Evolutionary conservation across 2,888 invertebrate species (phyloP).

Genomic region (Synergus laeviventris): DNA sequence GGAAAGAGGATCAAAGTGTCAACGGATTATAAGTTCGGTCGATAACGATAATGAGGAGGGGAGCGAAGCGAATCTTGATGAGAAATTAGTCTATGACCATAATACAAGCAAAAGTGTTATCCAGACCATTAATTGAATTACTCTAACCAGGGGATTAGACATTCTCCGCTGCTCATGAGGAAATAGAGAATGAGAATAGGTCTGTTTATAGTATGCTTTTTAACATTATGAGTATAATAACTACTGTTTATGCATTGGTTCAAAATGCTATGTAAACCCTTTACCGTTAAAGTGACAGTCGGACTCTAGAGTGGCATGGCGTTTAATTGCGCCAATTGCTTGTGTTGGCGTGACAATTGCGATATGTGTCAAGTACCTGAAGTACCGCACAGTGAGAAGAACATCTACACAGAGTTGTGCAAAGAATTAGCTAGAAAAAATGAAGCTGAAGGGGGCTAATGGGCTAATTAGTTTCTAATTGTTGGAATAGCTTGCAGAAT

Average conservation of each 20-base stretch:
- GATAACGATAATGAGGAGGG: constrained; percentile 17
- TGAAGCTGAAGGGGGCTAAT: background rate
- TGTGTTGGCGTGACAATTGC: constrained; percentile 1
- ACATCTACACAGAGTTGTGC: background rate
- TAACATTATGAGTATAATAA: background rate
- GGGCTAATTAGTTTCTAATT: background rate
- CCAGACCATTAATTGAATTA: background rate
- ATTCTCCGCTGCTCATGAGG: too few relatives aligned
- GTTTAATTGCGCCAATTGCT: constrained; percentile 7
- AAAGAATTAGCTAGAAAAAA: background rate
- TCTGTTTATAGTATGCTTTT: background rate
- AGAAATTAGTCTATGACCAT: background rate
- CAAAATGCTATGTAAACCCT: constrained; percentile 24
- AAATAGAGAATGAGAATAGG: background rate
- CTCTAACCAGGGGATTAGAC: background rate
- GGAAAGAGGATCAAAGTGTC: constrained; percentile 17
- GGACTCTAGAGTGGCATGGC: background rate
- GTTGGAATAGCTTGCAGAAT: background rate
- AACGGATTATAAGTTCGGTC: constrained; percentile 26
- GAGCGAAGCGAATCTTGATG: background rate
- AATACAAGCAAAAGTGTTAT: background rate
- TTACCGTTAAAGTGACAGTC: background rate
- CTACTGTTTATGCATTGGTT: background rate
- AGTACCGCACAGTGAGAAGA: background rate
- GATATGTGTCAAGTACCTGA: constrained; percentile 4